Conservation (phyloP, 2,797 vertebrate species). For the Sylvilagus floridanus region DNA sequence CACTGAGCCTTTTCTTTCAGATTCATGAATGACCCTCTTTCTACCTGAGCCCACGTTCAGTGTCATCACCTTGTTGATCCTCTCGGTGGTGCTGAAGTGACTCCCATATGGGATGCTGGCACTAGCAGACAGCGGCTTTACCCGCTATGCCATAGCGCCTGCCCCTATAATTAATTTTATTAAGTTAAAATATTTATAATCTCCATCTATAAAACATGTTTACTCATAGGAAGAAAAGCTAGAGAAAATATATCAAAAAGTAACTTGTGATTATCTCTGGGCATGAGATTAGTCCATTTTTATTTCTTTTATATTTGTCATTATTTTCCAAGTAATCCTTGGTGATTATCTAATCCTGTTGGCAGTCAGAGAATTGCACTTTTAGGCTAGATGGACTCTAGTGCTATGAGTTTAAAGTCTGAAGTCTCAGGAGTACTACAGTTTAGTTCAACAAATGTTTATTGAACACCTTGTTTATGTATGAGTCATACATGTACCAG, state of each 20-base stretch:
- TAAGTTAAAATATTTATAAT: slow-evolving; percentile 1
- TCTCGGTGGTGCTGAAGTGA: not conserved
- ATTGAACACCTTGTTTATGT: not conserved
- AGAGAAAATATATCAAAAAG: not conserved
- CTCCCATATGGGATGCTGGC: no score
- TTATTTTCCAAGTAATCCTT: slow-evolving; percentile 39
- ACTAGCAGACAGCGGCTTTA: no score
- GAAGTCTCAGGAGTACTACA: slow-evolving; percentile 47
- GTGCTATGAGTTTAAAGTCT: slow-evolving; percentile 4
- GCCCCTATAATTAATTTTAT: not conserved
- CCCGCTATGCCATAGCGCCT: no score
- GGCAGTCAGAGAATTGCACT: not conserved
- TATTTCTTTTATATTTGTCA: not conserved
- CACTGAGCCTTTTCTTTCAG: not conserved
- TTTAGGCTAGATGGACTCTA: slow-evolving; percentile 11
- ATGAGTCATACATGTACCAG: not conserved
- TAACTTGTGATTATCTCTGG: slow-evolving; percentile 37
- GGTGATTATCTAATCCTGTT: not conserved
- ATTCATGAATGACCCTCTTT: not conserved
- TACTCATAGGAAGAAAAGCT: slow-evolving; percentile 28
- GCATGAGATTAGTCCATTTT: not conserved
- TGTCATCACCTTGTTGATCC: not conserved
- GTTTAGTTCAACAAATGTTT: slow-evolving; percentile 35
- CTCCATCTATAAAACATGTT: not conserved
- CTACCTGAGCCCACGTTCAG: not conserved